Conservation (phyloP, 2,113 vertebrate genomes). For the Clarias batrachus region DNA sequence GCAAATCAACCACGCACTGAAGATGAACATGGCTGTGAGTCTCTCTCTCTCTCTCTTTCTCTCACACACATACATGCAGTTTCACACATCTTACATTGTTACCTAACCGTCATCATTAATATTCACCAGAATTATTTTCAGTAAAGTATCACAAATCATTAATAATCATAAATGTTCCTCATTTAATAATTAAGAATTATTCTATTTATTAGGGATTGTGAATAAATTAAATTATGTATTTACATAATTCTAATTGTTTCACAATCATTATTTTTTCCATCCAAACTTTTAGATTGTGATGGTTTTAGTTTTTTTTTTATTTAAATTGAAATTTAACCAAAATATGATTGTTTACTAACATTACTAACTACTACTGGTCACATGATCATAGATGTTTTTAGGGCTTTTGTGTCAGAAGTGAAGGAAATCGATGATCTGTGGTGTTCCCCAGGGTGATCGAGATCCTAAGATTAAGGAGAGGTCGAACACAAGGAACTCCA, state of each 20-base stretch:
- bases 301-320: too few species aligned
- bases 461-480: conserved; percentile 84
- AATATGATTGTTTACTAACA: too few species aligned
- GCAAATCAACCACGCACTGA: conserved; percentile 85
- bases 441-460: conserved; percentile 75
- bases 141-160: neutral
- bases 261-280: neutral
- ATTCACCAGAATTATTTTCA: neutral
- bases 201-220: neutral
- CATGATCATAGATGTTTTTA: neutral
- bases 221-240: neutral
- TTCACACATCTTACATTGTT: neutral
- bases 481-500: conserved; percentile 83
- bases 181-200: neutral
- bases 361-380: neutral
- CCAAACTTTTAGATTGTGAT: too few species aligned
- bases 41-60: neutral
- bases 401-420: neutral
- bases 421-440: neutral
- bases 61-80: neutral
- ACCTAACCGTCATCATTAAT: neutral
- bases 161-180: neutral
- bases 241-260: too few species aligned
- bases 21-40: conserved; percentile 77
- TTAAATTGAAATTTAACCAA: too few species aligned